Percentiles rank a stretch among this genome's conserved stretches.
These are phyloP conservation scores for Panagrolaimus sp. DNA, from an alignment of 1,140 invertebrate species.

Conservation along the genomic window DNA sequence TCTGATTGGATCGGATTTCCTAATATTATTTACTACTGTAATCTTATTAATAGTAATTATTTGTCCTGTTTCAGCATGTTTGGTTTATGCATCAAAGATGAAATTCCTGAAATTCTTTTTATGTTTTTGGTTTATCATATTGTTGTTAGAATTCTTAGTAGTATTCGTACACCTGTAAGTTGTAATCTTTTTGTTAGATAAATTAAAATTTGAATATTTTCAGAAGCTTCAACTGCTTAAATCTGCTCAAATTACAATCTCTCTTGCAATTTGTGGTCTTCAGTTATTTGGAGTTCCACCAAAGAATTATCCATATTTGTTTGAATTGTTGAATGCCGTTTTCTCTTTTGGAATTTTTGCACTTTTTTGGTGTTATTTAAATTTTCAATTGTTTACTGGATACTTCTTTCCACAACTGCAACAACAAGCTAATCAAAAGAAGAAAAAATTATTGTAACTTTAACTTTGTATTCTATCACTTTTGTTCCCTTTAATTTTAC, in stretches of 20 bases:
- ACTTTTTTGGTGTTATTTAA: constrained; percentile 5
- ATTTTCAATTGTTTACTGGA: not conserved
- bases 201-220: not conserved
- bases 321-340: not conserved
- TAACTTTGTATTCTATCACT: too few species aligned
- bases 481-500: too few species aligned
- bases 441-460: too few species aligned
- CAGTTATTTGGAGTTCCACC: not conserved
- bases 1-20: constrained; percentile 16
- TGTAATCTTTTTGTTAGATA: not conserved
- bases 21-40: constrained; percentile 17
- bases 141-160: not conserved
- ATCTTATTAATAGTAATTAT: not conserved
- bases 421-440: too few species aligned
- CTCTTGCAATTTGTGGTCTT: not conserved
- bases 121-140: constrained; percentile 34
- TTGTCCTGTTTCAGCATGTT: constrained; percentile 38
- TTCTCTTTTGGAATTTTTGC: constrained; percentile 10
- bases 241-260: not conserved
- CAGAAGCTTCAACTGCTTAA: not conserved
- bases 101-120: constrained; percentile 37
- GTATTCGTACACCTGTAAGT: not conserved
- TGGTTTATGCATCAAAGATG: constrained; percentile 44
- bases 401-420: not conserved
- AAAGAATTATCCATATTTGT: not conserved